Base-by-base conservation (phyloP, 2,797 vertebrate genomes). In the Phrynocephalus guinanensis region DNA sequence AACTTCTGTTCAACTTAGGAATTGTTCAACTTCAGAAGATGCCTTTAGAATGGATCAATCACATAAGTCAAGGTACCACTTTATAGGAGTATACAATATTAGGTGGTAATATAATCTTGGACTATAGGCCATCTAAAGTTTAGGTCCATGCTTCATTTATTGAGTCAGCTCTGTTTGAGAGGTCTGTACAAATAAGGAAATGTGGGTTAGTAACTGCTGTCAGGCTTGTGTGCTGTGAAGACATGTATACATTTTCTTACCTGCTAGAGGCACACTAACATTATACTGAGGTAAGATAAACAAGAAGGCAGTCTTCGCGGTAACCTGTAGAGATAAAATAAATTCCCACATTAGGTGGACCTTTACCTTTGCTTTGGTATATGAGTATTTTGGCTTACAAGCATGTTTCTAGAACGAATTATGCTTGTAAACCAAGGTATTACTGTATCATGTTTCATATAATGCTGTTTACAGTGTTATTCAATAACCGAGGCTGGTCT, bases 231-330 rank as follows among this genome's bases (percentile, higher is more conserved):
- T 24, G 81, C 75, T 50, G 79, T 38, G 26, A 6, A 68, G 16
- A 30, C 52, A 28, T 50, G 38, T 10, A 24, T 11, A 50, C n/a
- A 16, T 82, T 75, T 82, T 86, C 96, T 93, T 97, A 99, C 99
- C 98, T 98, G 97, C 91, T 84, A 96, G 95, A 90, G 97, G 95
- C 88, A 98, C 96, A 28, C 98, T 99, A 91, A 98, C 92, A 10
- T 99, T 99, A 92, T 99, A 99, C 96, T 99, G 99, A 93, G 99
- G 99, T 97, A 99, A 99, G 95, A 99, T 99, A 96, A 99, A 99
- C 92, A 99, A 95, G 93, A 99, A 98, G 95, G 98, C 98, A 86
- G 98, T 98, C 97, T 99, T 99, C 90, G 98, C 98, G 52, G 98
- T 99, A 80, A 98, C 98, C 99, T 99, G 96, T 1, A 10, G 30